Base-by-base conservation (phyloP, 2,888 invertebrate species). In the Drosophila mayaguana region DNA sequence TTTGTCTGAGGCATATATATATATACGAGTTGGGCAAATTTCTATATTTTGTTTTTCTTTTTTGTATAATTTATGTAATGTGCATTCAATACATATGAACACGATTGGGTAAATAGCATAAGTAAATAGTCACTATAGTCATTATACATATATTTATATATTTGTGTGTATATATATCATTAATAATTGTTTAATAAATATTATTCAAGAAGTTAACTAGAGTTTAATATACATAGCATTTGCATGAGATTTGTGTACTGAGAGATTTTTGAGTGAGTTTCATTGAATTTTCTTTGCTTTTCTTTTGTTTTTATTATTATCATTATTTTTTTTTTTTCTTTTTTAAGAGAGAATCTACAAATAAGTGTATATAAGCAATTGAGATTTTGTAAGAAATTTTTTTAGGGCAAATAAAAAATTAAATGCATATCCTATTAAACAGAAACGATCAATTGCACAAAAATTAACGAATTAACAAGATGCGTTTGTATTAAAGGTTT, bases 61-160 rank as follows among this genome's bases (percentile, higher is more conserved):
- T 62, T 34, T 72, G 43, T 78, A 70, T 72, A 64, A 36, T 64
- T 61, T 51, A 28, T 56, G 34, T 60, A 62, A 73, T 73, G 70
- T 82, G 80, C 83, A 80, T 75, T 84, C 74, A 75, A 74, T 80
- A 75, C 64, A 73, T 83, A 80, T 81, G 75, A 84, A 83, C 75
- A 78, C 81, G 80, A 78, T 85, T 57, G 88, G 82, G 77, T 89
- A 83, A 81, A 70, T 83, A 81, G 80, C 65, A 57, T 75, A 68
- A 66, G 79, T 79, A 88, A 77, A 83, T 83, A 83, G 84, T 80
- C 81, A 83, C 75, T 88, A 90, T 88, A 83, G 54, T 81, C 83
- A 87, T 84, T 81, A 79, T 53, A 48, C 66, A 51, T 63, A 50
- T 64, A 50, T 67, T 32, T 62, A n/a, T 57, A 63, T 59, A 59